Evolutionary conservation across 2,888 invertebrate species (phyloP).

Genomic region (Pandemis cinnamomeana): DNA sequence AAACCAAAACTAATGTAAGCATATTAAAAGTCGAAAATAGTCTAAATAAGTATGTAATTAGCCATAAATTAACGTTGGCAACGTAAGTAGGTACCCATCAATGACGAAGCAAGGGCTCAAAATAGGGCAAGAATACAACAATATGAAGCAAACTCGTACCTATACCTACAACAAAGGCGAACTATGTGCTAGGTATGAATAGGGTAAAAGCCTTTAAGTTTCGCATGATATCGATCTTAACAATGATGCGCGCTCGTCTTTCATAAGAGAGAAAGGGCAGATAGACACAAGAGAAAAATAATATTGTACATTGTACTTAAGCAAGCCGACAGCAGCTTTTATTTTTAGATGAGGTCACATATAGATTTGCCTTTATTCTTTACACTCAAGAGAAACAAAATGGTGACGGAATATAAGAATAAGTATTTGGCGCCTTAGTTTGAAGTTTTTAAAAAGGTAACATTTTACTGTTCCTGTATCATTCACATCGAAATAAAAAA

Average conservation of each 20-base stretch:
- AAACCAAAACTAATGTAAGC: too few relatives aligned
- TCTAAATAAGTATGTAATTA: not conserved
- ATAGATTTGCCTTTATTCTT: too few relatives aligned
- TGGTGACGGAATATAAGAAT: too few relatives aligned
- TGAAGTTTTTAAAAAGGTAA: too few relatives aligned
- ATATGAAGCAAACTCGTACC: slow-evolving; percentile 4
- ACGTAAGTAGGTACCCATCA: not conserved
- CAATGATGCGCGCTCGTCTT: slow-evolving; percentile 42
- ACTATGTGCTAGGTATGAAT: slow-evolving; percentile 53
- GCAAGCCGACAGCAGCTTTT: not conserved
- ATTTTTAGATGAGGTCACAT: not conserved
- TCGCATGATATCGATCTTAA: slow-evolving; percentile 58
- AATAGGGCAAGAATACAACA: slow-evolving; percentile 8
- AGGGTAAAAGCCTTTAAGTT: slow-evolving; percentile 55
- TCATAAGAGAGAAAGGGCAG: slow-evolving; percentile 27
- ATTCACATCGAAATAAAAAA: too few relatives aligned
- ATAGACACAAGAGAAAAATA: slow-evolving; percentile 2
- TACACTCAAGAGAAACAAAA: too few relatives aligned
- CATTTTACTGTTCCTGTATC: too few relatives aligned
- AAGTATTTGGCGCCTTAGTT: too few relatives aligned
- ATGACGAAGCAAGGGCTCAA: slow-evolving; percentile 1
- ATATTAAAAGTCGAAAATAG: not conserved
- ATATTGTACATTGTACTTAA: not conserved
- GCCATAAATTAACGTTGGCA: not conserved
- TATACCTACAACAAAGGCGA: slow-evolving; percentile 49